Percentiles rank a stretch among this genome's conserved stretches.
These are phyloP conservation scores for Habrosyne pyritoides DNA, from an alignment of 2,888 invertebrate species.

Conservation along the genomic window DNA sequence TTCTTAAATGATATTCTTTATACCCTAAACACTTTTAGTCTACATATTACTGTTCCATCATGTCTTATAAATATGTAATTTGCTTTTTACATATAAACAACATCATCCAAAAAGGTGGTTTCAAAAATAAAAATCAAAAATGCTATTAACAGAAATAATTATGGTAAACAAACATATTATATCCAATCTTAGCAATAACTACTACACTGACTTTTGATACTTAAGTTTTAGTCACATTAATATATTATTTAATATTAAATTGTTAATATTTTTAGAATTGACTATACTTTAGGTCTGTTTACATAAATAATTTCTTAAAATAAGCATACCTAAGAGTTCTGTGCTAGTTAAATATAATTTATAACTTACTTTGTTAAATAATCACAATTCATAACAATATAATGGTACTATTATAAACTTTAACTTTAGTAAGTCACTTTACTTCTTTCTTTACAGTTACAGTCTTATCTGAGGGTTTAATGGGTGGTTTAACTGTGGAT, in stretches of 20 bases:
- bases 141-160: background rate
- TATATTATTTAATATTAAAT: background rate
- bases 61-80: too few relatives aligned
- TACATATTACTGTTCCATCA: background rate
- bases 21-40: background rate
- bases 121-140: background rate
- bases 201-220: background rate
- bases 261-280: constrained; percentile 3
- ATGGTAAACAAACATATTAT: background rate
- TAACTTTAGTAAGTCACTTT: constrained; percentile 44
- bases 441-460: constrained; percentile 66
- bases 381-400: constrained; percentile 15
- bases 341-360: constrained; percentile 6
- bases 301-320: constrained; percentile 5
- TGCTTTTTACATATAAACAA: too few relatives aligned
- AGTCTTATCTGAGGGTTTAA: constrained; percentile 71
- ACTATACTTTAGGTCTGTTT: background rate
- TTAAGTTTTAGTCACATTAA: too few relatives aligned
- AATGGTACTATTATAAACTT: background rate
- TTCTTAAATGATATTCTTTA: too few relatives aligned
- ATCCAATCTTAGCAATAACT: background rate
- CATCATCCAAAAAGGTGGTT: background rate
- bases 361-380: constrained; percentile 17
- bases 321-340: background rate
- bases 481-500: constrained; percentile 64